A percentile compares a stretch with the other conserved stretches of the same genome.
Conservation (phyloP, 1,140 invertebrate genomes). For the Drosophila subobscura region DNA sequence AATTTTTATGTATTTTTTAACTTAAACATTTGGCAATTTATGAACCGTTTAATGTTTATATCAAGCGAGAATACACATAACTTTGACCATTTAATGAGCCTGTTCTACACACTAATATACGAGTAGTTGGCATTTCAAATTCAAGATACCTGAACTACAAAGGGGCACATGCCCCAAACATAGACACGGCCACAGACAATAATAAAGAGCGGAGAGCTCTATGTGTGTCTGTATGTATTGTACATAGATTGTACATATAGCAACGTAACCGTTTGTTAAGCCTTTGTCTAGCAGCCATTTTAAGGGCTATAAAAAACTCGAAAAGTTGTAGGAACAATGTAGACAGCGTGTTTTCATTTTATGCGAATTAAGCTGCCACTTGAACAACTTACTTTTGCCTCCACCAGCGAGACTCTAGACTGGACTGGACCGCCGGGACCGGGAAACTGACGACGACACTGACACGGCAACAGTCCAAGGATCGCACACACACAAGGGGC, state of each 20-base stretch:
- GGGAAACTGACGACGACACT: constrained; percentile 37
- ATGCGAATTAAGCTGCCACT: constrained; percentile 83
- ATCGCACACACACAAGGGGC: constrained; percentile 25
- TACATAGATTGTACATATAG: constrained; percentile 50
- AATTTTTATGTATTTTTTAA: too few species aligned
- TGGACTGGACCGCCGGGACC: constrained; percentile 64
- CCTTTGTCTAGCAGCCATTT: constrained; percentile 81
- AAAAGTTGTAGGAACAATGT: constrained; percentile 83
- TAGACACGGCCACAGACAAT: background rate
- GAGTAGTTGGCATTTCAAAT: constrained; percentile 8
- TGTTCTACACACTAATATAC: constrained; percentile 16
- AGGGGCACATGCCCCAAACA: constrained; percentile 27
- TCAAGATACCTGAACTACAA: constrained; percentile 29
- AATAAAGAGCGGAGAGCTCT: constrained; percentile 11
- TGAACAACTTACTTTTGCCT: constrained; percentile 79
- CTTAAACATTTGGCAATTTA: too few species aligned
- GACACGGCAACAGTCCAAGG: constrained; percentile 47
- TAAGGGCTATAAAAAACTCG: constrained; percentile 80
- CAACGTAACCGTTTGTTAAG: constrained; percentile 58
- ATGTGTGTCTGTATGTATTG: constrained; percentile 1
- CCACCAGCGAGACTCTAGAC: constrained; percentile 7
- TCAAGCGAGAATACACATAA: background rate
- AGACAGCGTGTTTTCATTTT: constrained; percentile 83
- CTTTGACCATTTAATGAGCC: constrained; percentile 32
- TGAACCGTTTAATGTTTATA: too few species aligned